Evolutionary conservation across 2,888 invertebrate genomes (phyloP).

Genomic region (Lepidochitona cinerea): DNA sequence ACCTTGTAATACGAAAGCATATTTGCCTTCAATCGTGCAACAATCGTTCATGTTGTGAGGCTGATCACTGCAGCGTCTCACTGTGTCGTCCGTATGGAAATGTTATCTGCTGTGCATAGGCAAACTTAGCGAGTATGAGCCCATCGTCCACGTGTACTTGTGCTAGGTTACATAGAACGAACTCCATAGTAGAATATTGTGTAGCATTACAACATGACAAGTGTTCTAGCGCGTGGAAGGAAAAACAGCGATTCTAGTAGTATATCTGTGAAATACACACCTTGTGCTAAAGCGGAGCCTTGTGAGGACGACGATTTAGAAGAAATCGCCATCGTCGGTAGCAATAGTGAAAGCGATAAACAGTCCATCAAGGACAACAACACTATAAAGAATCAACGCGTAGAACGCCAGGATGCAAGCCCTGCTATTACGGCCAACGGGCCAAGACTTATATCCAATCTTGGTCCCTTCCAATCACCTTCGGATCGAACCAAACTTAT

Average conservation of each 20-base stretch:
- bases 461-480: conserved; percentile 41
- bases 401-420: conserved; percentile 17
- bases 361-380: conserved; percentile 18
- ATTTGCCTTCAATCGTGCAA: too few relatives aligned
- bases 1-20: too few relatives aligned
- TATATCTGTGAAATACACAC: conserved; percentile 66
- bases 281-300: conserved; percentile 65
- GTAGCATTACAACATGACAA: conserved; percentile 57
- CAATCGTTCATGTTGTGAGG: too few relatives aligned
- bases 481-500: conserved; percentile 54
- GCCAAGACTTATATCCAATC: conserved; percentile 76
- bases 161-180: too few relatives aligned
- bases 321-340: conserved; percentile 79
- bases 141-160: too few relatives aligned
- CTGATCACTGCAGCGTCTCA: too few relatives aligned
- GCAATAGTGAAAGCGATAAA: conserved; percentile 75
- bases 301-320: conserved; percentile 75
- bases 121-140: too few relatives aligned
- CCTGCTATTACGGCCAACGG: conserved; percentile 74
- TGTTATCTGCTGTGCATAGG: too few relatives aligned
- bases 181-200: too few relatives aligned
- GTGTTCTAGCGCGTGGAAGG: conserved; percentile 37
- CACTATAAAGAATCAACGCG: conserved; percentile 22
- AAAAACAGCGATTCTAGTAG: conserved; percentile 43
- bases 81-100: too few relatives aligned